Percentiles rank a stretch among this genome's conserved stretches.
phyloP scores from a whole-genome alignment of 1,140 invertebrate genomes.

The Zaprionus vittiger region DNA sequence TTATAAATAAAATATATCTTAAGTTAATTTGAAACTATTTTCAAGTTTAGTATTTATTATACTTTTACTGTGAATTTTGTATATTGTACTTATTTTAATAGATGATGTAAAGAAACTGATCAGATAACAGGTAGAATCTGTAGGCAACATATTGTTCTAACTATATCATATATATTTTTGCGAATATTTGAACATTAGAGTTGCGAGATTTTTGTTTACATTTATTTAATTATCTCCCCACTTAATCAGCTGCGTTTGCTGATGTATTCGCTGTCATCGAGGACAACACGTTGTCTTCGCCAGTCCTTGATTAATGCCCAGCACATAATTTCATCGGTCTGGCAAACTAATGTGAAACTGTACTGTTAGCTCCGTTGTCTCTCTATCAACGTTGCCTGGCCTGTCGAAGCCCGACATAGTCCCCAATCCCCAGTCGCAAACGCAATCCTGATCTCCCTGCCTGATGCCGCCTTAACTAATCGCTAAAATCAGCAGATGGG shows the following conservation, averaged over 20 bases:
- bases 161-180: too few relatives aligned
- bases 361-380: background rate
- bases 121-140: too few relatives aligned
- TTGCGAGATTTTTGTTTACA: background rate
- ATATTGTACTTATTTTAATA: too few relatives aligned
- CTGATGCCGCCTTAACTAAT: constrained; percentile 37
- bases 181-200: too few relatives aligned
- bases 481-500: constrained; percentile 42
- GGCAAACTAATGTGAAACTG: background rate
- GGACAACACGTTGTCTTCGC: background rate
- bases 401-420: background rate
- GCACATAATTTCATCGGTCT: background rate
- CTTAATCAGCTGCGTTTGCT: background rate
- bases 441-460: background rate
- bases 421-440: background rate
- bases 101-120: too few relatives aligned
- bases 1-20: too few relatives aligned
- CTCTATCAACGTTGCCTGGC: background rate
- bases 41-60: too few relatives aligned
- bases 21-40: too few relatives aligned
- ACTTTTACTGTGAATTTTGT: too few relatives aligned
- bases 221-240: background rate
- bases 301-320: background rate
- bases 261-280: background rate
- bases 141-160: too few relatives aligned